Evolutionary conservation across 1,140 invertebrate genomes (phyloP), one percentile per base, ranked within the genome.

Genomic region (Drosophila truncata): DNA sequence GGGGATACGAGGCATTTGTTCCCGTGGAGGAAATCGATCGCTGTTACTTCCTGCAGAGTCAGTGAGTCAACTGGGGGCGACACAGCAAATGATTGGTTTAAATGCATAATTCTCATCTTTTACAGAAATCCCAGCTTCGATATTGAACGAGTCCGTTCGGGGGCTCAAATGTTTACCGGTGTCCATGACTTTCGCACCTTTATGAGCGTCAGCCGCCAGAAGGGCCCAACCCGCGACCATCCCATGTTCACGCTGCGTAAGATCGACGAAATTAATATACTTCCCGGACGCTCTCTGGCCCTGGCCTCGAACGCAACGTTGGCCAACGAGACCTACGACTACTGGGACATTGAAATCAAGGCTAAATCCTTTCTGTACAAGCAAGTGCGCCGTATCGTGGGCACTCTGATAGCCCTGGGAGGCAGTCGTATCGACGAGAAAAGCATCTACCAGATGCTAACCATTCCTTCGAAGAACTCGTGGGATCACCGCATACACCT

Each of bases 341-440:
- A 95, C 83, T 96, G 94, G 94, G 94, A 96, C 80, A 93, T 97
- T 41, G 93, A 93, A 63, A 93, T 95, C 14, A 94, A 93, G 67
- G 94, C 94, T 27, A 94, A 83, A 84, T 94, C 94, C n/a, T 97
- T 96, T 93, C 93, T 97, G 18, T 96, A 97, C 84, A 96, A 95
- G 82, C 96, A 97, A 93, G 95, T 97, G 7, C 94, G 96, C 47
- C 94, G 96, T 41, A 97, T 96, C 91, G 94, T 97, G 25, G 95
- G 95, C 23, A 87, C 95, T 8, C 82, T 97, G 18, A 80, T 96
- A 33, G 93, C 93, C 7, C 92, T 96, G 11, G 96, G 94, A 4
- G 87, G 85, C 63, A 95, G 94, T 20, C 93, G 92, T 71, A 93
- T 97, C 49, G 93, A 94, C 29, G 93, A 94, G 59, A 93, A 94